These are phyloP conservation scores for Zosterops hypoxanthus DNA, from an alignment of 2,113 vertebrate species.

Conservation along the genomic window DNA sequence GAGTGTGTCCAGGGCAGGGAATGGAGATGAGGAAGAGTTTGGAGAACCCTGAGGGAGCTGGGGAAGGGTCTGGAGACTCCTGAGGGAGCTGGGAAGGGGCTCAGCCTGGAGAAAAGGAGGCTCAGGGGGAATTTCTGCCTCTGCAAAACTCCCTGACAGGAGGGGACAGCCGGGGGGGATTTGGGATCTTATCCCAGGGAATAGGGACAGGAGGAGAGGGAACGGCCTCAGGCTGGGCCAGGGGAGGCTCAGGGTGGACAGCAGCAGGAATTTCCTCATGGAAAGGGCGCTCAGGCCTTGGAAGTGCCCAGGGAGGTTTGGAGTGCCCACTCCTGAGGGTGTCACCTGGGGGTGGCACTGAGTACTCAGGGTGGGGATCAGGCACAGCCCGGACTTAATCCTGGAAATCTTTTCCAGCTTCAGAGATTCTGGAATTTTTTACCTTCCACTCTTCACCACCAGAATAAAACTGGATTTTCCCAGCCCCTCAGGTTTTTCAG, in stretches of 20 bases:
- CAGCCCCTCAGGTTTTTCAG: accelerated
- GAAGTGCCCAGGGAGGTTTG: not conserved
- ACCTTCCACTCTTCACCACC: not conserved
- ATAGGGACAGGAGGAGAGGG: no score
- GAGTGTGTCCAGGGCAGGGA: not conserved
- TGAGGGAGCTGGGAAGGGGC: not conserved
- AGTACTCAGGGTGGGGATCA: not conserved
- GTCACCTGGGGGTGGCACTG: not conserved
- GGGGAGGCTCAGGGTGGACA: no score
- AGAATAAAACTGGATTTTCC: not conserved
- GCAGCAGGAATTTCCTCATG: no score
- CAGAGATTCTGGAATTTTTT: not conserved
- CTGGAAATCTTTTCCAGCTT: not conserved
- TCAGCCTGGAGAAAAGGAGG: no score
- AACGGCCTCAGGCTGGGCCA: no score
- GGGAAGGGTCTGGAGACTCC: not conserved
- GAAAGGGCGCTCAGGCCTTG: not conserved
- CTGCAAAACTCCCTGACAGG: no score
- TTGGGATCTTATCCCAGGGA: no score
- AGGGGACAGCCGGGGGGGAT: no score
- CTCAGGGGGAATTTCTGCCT: no score
- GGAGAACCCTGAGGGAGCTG: not conserved
- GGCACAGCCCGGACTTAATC: not conserved
- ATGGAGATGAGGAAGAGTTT: not conserved
- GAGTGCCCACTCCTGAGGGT: not conserved